Evolutionary conservation across 2,797 vertebrate species (phyloP).

Genomic region (Pipistrellus pipistrellus): DNA sequence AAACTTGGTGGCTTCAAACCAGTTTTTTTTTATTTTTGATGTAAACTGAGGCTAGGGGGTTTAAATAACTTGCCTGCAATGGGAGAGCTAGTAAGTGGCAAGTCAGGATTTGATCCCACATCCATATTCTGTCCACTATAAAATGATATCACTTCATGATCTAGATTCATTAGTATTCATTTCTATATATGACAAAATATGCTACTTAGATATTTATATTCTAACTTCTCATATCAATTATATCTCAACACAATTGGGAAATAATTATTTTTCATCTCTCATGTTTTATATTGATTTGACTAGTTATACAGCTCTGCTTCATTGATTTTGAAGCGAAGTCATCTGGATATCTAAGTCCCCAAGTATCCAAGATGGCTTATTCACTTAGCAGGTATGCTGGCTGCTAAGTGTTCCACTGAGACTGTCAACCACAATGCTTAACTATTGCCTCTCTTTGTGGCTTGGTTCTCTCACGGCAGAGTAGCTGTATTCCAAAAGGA

Average conservation of each 20-base stretch:
- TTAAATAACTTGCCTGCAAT: not conserved
- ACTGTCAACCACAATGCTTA: not conserved
- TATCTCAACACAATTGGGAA: not conserved
- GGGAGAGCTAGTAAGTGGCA: not conserved
- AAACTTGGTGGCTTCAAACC: not conserved
- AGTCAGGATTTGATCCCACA: not conserved
- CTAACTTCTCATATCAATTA: not conserved
- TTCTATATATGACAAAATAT: not conserved
- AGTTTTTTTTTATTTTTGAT: too few species aligned
- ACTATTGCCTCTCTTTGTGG: not conserved
- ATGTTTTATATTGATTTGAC: not conserved
- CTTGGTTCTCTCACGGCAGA: not conserved
- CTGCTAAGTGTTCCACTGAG: not conserved
- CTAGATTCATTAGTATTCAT: not conserved
- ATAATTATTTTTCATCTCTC: not conserved
- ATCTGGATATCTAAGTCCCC: not conserved
- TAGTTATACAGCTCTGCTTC: not conserved
- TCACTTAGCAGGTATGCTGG: not conserved
- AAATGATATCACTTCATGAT: not conserved
- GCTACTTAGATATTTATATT: conserved; percentile 19
- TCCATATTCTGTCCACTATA: not conserved
- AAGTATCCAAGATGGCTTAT: not conserved
- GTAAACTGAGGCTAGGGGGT: not conserved
- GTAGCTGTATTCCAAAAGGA: not conserved
- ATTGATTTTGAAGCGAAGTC: not conserved